Conservation (phyloP, 2,797 vertebrate species). For the Sibirionetta formosa region DNA sequence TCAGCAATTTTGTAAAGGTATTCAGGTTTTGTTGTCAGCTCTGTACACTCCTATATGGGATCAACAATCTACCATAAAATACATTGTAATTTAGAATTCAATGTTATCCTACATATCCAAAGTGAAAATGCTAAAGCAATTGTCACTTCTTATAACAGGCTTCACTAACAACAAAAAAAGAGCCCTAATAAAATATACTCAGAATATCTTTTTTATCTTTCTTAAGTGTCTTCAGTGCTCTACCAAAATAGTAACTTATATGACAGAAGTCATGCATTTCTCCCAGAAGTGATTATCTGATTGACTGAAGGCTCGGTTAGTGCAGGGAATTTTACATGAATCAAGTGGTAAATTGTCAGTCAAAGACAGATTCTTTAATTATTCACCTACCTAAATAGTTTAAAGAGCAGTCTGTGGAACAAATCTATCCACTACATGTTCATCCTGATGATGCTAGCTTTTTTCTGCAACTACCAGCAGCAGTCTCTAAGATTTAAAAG, state of each 20-base stretch:
- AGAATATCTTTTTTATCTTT: neutral
- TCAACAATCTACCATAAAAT: neutral
- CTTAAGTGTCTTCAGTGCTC: neutral
- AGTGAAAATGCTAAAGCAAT: neutral
- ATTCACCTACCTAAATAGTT: slow-evolving; percentile 15
- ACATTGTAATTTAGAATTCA: neutral
- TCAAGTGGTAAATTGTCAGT: neutral
- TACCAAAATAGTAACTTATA: neutral
- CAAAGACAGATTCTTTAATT: slow-evolving; percentile 25
- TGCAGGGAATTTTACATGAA: neutral
- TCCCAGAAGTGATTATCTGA: neutral
- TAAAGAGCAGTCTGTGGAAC: neutral
- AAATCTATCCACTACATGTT: neutral
- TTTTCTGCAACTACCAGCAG: neutral
- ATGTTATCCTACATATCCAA: neutral
- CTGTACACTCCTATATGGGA: neutral
- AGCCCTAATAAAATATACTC: neutral
- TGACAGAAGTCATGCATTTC: neutral
- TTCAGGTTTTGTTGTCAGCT: neutral
- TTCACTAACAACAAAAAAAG: neutral
- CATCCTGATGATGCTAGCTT: neutral
- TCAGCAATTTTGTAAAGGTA: neutral
- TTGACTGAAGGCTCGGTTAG: neutral
- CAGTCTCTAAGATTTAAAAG: neutral
- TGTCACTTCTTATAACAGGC: neutral